Evolutionary conservation across 2,888 invertebrate genomes (phyloP).

Genomic region (Conomelus anceps): DNA sequence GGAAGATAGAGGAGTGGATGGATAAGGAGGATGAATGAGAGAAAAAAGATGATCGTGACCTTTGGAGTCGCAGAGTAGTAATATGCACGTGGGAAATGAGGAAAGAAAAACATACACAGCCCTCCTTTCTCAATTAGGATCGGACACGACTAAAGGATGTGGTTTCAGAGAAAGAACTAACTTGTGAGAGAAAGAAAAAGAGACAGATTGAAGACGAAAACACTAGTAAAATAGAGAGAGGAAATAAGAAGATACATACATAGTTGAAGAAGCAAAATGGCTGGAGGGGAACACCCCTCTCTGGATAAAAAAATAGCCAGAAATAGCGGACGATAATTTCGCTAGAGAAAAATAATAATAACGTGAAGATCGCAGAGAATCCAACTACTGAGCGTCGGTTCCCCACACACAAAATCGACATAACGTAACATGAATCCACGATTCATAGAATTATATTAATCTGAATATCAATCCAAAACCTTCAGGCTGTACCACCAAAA

Average conservation of each 20-base stretch:
- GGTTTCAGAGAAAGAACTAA: not conserved
- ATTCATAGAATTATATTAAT: not conserved
- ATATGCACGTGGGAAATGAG: not conserved
- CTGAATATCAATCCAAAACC: not conserved
- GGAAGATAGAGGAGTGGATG: no score
- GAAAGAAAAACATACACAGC: not conserved
- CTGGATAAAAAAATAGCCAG: not conserved
- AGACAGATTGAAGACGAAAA: not conserved
- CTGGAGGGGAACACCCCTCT: not conserved
- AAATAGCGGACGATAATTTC: not conserved
- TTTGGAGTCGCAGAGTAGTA: not conserved
- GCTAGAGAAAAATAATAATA: not conserved
- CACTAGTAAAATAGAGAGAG: not conserved
- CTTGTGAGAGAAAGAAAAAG: no score
- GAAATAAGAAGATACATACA: not conserved
- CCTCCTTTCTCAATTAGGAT: not conserved
- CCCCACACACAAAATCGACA: no score
- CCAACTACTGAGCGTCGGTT: not conserved
- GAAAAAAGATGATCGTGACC: not conserved
- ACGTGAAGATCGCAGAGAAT: not conserved
- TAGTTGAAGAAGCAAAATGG: not conserved
- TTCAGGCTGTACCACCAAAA: not conserved
- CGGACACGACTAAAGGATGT: not conserved
- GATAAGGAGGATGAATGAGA: not conserved
- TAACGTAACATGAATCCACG: not conserved